Evolutionary conservation across 2,888 invertebrate species (phyloP).

Genomic region (Ommatoiulus sabulosus): DNA sequence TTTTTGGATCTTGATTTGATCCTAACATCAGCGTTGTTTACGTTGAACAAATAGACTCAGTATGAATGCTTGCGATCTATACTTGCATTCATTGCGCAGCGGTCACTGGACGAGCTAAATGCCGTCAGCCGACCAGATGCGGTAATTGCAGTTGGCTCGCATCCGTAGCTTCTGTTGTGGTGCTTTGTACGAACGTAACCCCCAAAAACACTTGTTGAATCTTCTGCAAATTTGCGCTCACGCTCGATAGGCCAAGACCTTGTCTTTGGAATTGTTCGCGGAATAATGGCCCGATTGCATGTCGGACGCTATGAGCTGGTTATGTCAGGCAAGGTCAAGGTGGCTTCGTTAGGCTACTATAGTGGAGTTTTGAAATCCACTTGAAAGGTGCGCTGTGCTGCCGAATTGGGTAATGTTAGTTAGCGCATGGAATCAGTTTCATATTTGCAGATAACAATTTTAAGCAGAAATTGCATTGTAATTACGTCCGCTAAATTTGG

Average conservation of each 20-base stretch:
- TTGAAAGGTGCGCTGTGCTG: neutral
- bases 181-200: neutral
- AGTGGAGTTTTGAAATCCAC: neutral
- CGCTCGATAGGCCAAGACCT: slow-evolving; percentile 11
- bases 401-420: no score
- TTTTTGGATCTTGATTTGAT: neutral
- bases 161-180: neutral
- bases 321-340: slow-evolving; percentile 10
- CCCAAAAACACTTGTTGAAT: slow-evolving; percentile 22
- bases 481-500: no score
- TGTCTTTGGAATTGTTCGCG: neutral
- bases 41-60: neutral
- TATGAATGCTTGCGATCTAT: no score
- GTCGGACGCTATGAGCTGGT: neutral
- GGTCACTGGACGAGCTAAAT: slow-evolving; percentile 10
- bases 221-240: slow-evolving; percentile 16
- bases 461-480: no score
- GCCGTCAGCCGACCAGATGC: neutral
- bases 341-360: neutral
- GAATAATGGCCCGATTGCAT: slow-evolving; percentile 8
- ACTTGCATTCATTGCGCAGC: neutral
- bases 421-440: no score
- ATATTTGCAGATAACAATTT: no score
- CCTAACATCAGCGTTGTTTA: neutral
- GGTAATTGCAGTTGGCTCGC: neutral